Evolutionary conservation across 1,140 invertebrate genomes (phyloP).

Genomic region (Fopius arisanus): DNA sequence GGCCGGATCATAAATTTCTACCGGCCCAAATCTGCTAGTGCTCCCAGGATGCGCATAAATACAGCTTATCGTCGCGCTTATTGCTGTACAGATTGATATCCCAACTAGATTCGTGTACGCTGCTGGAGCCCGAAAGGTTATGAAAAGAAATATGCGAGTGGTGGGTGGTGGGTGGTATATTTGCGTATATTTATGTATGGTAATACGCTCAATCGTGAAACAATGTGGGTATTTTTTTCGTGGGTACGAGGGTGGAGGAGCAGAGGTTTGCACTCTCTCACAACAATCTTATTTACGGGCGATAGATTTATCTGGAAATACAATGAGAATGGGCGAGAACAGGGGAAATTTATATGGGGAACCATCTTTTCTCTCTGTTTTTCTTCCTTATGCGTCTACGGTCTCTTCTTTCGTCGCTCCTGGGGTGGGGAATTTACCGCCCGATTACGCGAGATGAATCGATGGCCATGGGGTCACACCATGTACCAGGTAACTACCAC

Average conservation of each 20-base stretch:
- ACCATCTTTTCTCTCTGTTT: neutral
- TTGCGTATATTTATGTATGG: neutral
- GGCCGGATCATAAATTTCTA: neutral
- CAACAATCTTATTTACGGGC: conserved; percentile 17
- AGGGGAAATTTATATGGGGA: conserved; percentile 36
- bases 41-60: conserved; percentile 14
- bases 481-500: too few relatives aligned
- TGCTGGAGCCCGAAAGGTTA: neutral
- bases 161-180: neutral
- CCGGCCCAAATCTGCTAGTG: neutral
- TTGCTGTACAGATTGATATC: neutral
- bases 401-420: neutral
- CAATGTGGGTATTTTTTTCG: neutral
- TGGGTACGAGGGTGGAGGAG: neutral
- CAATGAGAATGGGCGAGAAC: conserved; percentile 6
- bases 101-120: neutral
- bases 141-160: neutral
- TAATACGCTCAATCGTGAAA: neutral
- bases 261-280: neutral
- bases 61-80: conserved; percentile 15
- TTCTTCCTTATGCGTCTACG: neutral
- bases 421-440: conserved; percentile 21
- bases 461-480: neutral
- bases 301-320: neutral
- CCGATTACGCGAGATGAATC: conserved; percentile 13